Percentiles rank a stretch among this genome's conserved stretches.
Conservation (phyloP, 1,140 invertebrate genomes). For the Scaptodrosophila lebanonensis region DNA sequence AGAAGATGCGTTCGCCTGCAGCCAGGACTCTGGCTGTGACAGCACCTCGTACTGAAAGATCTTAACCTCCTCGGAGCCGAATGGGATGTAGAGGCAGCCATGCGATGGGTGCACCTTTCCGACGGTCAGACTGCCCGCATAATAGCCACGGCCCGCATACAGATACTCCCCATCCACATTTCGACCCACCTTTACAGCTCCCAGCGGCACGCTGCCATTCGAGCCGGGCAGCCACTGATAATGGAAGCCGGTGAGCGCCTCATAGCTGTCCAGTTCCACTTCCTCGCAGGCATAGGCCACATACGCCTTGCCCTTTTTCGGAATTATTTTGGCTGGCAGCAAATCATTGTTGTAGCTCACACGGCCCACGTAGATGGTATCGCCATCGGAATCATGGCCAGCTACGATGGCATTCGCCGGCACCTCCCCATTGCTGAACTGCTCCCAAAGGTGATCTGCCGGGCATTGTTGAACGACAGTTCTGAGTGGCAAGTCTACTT, state of each 20-base stretch:
- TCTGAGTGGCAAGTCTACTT: too few relatives aligned
- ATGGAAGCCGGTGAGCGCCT: constrained; percentile 77
- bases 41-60: constrained; percentile 31
- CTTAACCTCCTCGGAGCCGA: constrained; percentile 80
- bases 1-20: constrained; percentile 36
- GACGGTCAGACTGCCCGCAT: constrained; percentile 82
- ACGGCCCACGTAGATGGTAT: constrained; percentile 85
- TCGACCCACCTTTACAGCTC: constrained; percentile 79
- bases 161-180: constrained; percentile 81
- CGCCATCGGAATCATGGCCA: constrained; percentile 85
- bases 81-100: constrained; percentile 83
- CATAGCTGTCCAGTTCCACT: constrained; percentile 57
- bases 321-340: constrained; percentile 87
- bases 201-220: constrained; percentile 78
- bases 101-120: constrained; percentile 87
- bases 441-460: constrained; percentile 52
- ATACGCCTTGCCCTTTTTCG: constrained; percentile 76
- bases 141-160: constrained; percentile 81
- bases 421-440: constrained; percentile 50
- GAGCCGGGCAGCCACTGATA: constrained; percentile 78
- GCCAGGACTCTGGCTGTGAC: constrained; percentile 39
- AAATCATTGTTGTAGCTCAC: constrained; percentile 85
- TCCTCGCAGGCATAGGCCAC: constrained; percentile 60
- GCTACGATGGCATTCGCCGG: constrained; percentile 81
- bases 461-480: too few relatives aligned